Percentiles rank a stretch among this genome's conserved stretches.
These are phyloP conservation scores for Parnassius mnemosyne DNA, from an alignment of 2,888 invertebrate genomes.

Conservation along the genomic window DNA sequence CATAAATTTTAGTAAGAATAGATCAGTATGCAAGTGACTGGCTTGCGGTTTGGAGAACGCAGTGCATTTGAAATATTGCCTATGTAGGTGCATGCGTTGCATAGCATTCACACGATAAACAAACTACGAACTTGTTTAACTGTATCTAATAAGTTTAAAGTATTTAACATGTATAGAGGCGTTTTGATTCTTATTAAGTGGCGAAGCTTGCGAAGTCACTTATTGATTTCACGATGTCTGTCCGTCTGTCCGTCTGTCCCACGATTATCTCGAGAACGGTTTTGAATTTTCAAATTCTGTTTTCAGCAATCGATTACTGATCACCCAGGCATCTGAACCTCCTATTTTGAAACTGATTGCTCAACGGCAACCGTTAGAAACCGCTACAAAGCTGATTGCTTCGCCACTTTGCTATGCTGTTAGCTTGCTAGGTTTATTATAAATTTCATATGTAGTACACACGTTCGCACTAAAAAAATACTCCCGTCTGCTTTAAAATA, in stretches of 20 bases:
- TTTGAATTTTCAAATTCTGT: no score
- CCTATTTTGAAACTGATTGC: no score
- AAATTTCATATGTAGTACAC: neutral
- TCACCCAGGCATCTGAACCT: no score
- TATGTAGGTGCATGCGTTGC: conserved; percentile 9
- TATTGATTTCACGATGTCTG: no score
- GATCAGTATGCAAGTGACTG: conserved; percentile 21
- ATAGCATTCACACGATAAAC: conserved; percentile 19
- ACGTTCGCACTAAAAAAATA: neutral
- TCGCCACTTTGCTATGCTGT: no score
- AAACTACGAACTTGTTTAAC: neutral
- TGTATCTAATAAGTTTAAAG: neutral
- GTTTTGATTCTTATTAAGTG: neutral
- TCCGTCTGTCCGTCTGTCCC: no score
- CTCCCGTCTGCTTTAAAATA: neutral
- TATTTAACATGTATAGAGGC: neutral
- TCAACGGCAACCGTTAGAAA: no score
- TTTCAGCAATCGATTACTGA: no score
- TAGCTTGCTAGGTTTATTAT: no score
- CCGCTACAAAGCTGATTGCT: no score
- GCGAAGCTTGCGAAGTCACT: no score
- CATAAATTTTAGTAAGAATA: conserved; percentile 23
- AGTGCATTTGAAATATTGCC: conserved; percentile 8
- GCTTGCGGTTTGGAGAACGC: conserved; percentile 12
- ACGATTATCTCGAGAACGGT: no score